Conservation (phyloP, 64 coral and sea anemone genomes). For the Montipora capricornis region DNA sequence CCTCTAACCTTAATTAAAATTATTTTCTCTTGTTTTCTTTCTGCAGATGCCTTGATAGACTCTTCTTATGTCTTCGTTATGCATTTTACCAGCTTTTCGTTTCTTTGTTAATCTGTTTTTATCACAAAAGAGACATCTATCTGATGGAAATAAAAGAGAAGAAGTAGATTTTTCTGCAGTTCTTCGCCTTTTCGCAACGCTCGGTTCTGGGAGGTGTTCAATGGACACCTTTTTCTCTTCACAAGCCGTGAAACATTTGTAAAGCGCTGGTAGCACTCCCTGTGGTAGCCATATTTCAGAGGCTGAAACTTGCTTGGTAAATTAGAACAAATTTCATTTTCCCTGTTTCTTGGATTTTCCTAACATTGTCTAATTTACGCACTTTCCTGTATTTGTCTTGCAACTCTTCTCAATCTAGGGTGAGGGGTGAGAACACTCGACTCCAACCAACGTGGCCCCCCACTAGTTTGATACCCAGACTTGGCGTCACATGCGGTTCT, state of each 20-base stretch:
- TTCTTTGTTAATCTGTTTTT: constrained; percentile 27
- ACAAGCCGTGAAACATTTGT: not conserved
- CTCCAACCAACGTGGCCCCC: no score
- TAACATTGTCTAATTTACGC: no score
- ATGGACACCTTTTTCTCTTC: not conserved
- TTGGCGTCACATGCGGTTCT: no score
- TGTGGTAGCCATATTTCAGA: not conserved
- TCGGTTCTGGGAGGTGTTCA: not conserved
- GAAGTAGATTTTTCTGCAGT: not conserved
- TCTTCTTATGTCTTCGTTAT: not conserved
- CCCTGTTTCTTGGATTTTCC: not conserved
- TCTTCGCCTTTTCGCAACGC: constrained; percentile 15
- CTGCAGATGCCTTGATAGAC: not conserved
- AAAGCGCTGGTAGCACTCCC: not conserved
- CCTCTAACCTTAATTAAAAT: constrained; percentile 13
- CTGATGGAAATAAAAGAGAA: not conserved
- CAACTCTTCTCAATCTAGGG: no score
- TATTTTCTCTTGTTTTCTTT: not conserved
- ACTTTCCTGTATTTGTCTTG: not conserved
- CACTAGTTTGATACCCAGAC: no score
- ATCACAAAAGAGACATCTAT: constrained; percentile 30
- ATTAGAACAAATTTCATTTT: not conserved
- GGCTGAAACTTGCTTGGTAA: not conserved
- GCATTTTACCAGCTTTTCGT: constrained; percentile 18
- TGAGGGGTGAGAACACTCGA: no score